A percentile compares a stretch with the other conserved stretches of the same genome.
These are phyloP conservation scores for Henricia sp. DNA, from an alignment of 53 echinoderm and acorn worm genomes.

Conservation along the genomic window DNA sequence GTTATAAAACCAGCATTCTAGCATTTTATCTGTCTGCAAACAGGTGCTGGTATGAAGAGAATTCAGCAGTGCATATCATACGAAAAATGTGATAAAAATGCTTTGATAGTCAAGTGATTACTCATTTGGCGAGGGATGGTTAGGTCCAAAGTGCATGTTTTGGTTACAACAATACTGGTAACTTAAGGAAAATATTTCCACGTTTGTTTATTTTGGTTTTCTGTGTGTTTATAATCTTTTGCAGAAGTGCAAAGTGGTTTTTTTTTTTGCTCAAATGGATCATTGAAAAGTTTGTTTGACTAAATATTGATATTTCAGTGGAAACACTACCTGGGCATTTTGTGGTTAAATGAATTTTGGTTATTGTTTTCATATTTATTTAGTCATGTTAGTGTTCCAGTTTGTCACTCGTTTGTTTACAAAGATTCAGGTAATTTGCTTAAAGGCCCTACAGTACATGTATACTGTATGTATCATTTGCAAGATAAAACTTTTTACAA, in stretches of 20 bases:
- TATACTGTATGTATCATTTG: too few relatives aligned
- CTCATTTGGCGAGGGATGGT: background rate
- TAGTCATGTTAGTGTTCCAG: too few relatives aligned
- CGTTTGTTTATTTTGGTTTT: conserved; percentile 6
- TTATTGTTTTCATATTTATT: too few relatives aligned
- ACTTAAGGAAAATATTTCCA: background rate
- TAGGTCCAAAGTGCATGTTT: conserved; percentile 50
- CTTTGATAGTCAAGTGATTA: background rate
- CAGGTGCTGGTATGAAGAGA: conserved; percentile 42
- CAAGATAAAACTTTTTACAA: too few relatives aligned
- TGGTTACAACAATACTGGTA: background rate
- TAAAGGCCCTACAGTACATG: too few relatives aligned
- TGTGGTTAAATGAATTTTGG: too few relatives aligned
- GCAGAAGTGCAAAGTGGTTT: background rate
- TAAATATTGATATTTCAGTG: too few relatives aligned
- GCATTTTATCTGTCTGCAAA: conserved; percentile 43
- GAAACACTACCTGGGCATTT: too few relatives aligned
- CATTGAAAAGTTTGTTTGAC: too few relatives aligned
- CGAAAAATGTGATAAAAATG: background rate
- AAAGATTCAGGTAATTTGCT: too few relatives aligned
- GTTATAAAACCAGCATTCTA: conserved; percentile 35
- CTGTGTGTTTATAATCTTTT: background rate
- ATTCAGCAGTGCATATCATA: background rate
- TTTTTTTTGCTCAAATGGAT: background rate
- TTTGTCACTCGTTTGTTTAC: too few relatives aligned